Base-by-base conservation (phyloP, 2,888 invertebrate genomes). In the Campoplex nolae region DNA sequence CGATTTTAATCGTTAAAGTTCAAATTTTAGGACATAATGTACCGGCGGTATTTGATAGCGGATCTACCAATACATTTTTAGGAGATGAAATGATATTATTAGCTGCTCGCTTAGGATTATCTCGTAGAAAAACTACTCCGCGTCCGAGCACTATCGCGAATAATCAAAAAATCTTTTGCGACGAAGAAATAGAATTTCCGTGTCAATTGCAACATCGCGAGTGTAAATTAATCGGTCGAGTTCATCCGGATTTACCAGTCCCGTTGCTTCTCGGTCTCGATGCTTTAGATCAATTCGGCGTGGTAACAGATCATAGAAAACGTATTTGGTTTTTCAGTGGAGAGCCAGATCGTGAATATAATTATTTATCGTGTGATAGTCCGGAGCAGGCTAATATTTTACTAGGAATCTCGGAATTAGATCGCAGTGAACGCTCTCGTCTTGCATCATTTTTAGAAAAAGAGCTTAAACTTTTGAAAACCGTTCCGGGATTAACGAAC, bases 71-170 rank as follows among this genome's bases (percentile, higher is more conserved):
- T 35, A 87, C 71, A n/a, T 62, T 67, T 71, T 28, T 71, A 16
- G 77, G 76, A 9, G 85, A 74, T 84, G 91, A 90, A 11, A 67
- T 8, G 1, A 88, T 88, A 85, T 91, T 92, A 9, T 18, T 71
- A 32, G 81, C 74, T 0, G 67, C 74, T 3, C 32, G 67, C 6
- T 42, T 81, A 38, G 81, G 81, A 1, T 74, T 74, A 28, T 13
- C 51, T 0, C 51, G 81, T 23, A n/a, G 18, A 0, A 28, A 18
- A 4, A 74, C 67, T 3, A 51, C 73, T 8, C 73, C 65, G 9
- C 23, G 67, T 23, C 65, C 74, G 2, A 67, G 74, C 18, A 75
- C 75, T 2, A 42, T 75, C 13, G 82, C 82, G 38, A 75, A 82
- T n/a, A 75, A 68, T 6, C 32, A 56, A 1, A 16, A 18, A 0